These are phyloP conservation scores for Caenorhabditis angaria DNA, from an alignment of 2,888 invertebrate genomes.

Conservation along the genomic window DNA sequence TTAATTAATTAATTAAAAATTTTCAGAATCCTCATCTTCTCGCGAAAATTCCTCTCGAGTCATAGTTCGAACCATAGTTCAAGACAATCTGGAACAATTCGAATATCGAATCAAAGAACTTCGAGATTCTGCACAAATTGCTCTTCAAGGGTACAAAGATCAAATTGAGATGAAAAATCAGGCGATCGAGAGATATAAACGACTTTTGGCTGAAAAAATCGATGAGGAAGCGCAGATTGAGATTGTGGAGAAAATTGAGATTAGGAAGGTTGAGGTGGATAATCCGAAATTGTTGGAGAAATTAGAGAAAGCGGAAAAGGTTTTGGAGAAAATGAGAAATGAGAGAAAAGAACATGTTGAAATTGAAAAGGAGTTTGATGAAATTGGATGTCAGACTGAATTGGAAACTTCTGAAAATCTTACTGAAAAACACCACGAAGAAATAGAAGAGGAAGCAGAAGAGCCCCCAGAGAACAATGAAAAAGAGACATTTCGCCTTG, in stretches of 20 bases:
- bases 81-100: conserved; percentile 61
- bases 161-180: conserved; percentile 63
- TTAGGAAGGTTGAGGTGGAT: conserved; percentile 35
- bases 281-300: conserved; percentile 13
- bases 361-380: conserved; percentile 16
- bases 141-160: conserved; percentile 64
- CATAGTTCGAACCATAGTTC: conserved; percentile 50
- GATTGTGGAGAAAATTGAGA: conserved; percentile 25
- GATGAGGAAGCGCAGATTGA: conserved; percentile 33
- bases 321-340: conserved; percentile 8
- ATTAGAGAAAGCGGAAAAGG: conserved; percentile 13
- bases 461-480: conserved; percentile 28
- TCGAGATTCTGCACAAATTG: conserved; percentile 55
- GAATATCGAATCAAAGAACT: conserved; percentile 55
- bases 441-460: conserved; percentile 7
- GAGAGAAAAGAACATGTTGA: conserved; percentile 7
- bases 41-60: conserved; percentile 16
- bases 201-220: conserved; percentile 48
- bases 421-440: conserved; percentile 7
- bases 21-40: neutral
- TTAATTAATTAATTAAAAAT: neutral
- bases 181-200: conserved; percentile 58
- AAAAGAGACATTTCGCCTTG: conserved; percentile 7
- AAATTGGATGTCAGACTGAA: neutral
- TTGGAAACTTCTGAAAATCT: no score